phyloP scores from a whole-genome alignment of 2,888 invertebrate genomes.

The Drosophila nr. perissopoda region DNA sequence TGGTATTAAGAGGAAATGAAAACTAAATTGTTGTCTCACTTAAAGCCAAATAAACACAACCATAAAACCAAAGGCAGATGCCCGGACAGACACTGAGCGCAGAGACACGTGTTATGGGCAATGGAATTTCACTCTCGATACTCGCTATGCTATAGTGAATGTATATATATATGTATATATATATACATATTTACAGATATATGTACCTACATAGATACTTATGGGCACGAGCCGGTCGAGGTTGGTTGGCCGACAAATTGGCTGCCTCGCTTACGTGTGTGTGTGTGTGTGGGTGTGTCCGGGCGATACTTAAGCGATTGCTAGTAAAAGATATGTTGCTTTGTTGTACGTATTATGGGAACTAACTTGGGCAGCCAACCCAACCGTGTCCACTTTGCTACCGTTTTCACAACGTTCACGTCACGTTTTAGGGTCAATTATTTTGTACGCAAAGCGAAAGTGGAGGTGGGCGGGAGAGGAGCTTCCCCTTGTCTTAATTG shows the following conservation, averaged over 20 bases:
- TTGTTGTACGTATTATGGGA: conserved; percentile 40
- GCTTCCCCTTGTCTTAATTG: conserved; percentile 41
- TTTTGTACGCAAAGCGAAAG: conserved; percentile 42
- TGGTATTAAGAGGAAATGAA: conserved; percentile 57
- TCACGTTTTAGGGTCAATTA: conserved; percentile 75
- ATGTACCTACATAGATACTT: conserved; percentile 10
- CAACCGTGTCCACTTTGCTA: conserved; percentile 18
- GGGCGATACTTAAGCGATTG: conserved; percentile 65
- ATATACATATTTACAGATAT: conserved; percentile 7
- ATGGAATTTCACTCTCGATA: conserved; percentile 68
- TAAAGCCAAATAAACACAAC: conserved; percentile 44
- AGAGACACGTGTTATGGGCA: conserved; percentile 50
- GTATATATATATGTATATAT: conserved; percentile 19
- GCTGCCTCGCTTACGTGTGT: background rate
- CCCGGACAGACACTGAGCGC: background rate
- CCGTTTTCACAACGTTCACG: conserved; percentile 39
- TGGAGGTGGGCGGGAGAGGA: conserved; percentile 6
- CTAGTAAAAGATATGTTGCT: conserved; percentile 52
- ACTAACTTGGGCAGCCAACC: conserved; percentile 19
- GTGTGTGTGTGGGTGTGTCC: conserved; percentile 58
- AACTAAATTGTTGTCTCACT: conserved; percentile 42
- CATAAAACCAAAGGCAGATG: conserved; percentile 44
- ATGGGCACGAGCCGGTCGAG: conserved; percentile 20
- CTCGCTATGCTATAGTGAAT: conserved; percentile 11
- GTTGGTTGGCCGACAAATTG: conserved; percentile 23